Base-by-base conservation (phyloP, 1,140 invertebrate species). In the Drosophila bocqueti region DNA sequence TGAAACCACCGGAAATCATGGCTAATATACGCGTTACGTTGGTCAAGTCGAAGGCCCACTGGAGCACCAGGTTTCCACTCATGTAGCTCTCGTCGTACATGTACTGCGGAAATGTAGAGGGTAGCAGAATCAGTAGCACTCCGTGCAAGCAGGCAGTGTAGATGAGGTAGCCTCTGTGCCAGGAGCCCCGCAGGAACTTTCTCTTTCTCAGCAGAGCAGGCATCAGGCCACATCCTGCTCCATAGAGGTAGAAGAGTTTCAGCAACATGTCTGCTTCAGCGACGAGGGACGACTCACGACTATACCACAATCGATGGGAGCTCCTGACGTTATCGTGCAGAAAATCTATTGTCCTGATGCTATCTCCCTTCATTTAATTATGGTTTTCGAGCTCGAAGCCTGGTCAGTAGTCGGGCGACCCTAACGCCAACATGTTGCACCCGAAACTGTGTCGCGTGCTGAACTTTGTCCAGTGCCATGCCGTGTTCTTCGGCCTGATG, bases 401-500 rank as follows among this genome's bases (percentile, higher is more conserved):
- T 16, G n/a, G 16, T 6, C 50, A 42, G 63, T 47, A 15, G 34
- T 21, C 18, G 7, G 36, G 7, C 29, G 9, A 18, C 46, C 40
- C 16, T 29, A 18, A 26, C 15, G 11, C 16, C 36, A 76, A 49
- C 68, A 86, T 86, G 83, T 76, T 83, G 76, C 76, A 80, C 24
- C 61, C 61, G 3, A 69, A 76, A 46, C 29, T 86, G 29, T 11
- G 54, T 21, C 18, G 60, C 18, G 49, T 58, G n/a, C 9, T 87
- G 34, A 65, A 29, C 9, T 9, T 79, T 15, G 50, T 58, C 24
- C 89, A 87, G 29, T 76, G 52, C 57, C 69, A 81, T 9, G 16
- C 76, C 47, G 62, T 79, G 13, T 6, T 54, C 42, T 85, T 34
- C 21, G 84, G 65, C 2, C 36, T 87, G 47, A 47, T 87, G 84